Conservation (phyloP, 2,888 invertebrate genomes). For the Hypena proboscidalis region DNA sequence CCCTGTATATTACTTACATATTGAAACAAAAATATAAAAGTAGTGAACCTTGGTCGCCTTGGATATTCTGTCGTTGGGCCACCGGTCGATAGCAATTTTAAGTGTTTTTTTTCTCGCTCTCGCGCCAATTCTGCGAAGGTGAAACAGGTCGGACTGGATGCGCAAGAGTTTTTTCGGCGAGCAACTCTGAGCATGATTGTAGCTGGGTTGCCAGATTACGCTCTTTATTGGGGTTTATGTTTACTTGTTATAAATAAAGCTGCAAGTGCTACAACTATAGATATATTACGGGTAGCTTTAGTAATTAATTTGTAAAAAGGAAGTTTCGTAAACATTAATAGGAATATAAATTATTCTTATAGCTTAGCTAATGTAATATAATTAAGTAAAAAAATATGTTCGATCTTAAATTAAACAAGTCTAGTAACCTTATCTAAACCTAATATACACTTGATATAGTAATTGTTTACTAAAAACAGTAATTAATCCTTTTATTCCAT, state of each 20-base stretch:
- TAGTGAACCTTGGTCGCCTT: slow-evolving; percentile 80
- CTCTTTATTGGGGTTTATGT: slow-evolving; percentile 9
- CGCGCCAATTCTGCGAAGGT: slow-evolving; percentile 72
- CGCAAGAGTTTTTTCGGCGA: slow-evolving; percentile 74
- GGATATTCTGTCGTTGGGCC: slow-evolving; percentile 63
- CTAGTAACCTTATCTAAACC: no score
- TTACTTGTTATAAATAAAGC: slow-evolving; percentile 3
- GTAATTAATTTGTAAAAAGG: no score
- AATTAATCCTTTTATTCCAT: no score
- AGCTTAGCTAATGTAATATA: no score
- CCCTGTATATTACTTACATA: slow-evolving; percentile 34
- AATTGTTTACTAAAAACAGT: no score
- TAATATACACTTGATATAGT: no score
- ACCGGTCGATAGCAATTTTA: slow-evolving; percentile 69
- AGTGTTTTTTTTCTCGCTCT: slow-evolving; percentile 64
- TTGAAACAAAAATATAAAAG: slow-evolving; percentile 57
- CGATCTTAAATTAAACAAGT: no score
- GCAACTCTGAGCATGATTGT: slow-evolving; percentile 52
- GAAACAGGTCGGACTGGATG: slow-evolving; percentile 75
- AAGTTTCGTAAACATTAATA: no score
- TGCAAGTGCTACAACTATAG: no score
- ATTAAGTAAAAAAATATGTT: no score
- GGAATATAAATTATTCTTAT: no score
- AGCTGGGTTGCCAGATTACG: slow-evolving; percentile 54
- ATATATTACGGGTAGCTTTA: no score